Evolutionary conservation across 2,113 vertebrate genomes (phyloP), one percentile per base, ranked within the genome.

Genomic region (Gavialis gangeticus): DNA sequence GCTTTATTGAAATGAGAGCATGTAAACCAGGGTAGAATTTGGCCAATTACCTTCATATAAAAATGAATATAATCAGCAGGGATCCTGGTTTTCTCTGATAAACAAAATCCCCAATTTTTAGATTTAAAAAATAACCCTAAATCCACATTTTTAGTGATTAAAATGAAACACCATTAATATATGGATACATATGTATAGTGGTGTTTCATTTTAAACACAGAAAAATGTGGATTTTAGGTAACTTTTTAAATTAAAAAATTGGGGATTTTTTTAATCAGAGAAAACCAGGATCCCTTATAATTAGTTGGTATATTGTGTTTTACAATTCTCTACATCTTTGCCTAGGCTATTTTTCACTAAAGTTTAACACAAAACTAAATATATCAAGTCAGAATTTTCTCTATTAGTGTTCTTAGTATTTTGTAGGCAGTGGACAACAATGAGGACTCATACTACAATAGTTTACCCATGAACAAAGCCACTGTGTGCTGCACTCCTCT

Each of bases 261-360:
- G 46, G 7, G 46, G 46, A 46, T 46, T 46, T 46, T 37, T 46
- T 46, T 46, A 46, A 46, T 46, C 46, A 9, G 46, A 8, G 46
- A 46, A 46, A 46, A 46, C 46, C 8, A 46, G 46, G 46, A 46
- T 46, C 46, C 46, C 46, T 46, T 46, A 46, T 86, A 84, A 4
- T 84, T 0, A 1, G 3, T 17, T 3, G 0, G 54, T 55, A 37
- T 60, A 58, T 58, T n/a, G 15, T 87, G 73, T 17, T 4, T 11
- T 5, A 21, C 54, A 17, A 4, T 81, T 90, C 15, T 30, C 91
- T 54, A 16, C 73, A 19, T 66, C 11, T 83, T 80, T 75, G 75
- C 30, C 18, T 0, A 1, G 76, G 12, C n/a, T 73, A 67, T 55
- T 81, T 54, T 84, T 92, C 55, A 80, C 24, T 21, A 17, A 83